Evolutionary conservation across 2,797 vertebrate species (phyloP), one percentile per base, ranked within the genome.

Genomic region (Sparidentex hasta): DNA sequence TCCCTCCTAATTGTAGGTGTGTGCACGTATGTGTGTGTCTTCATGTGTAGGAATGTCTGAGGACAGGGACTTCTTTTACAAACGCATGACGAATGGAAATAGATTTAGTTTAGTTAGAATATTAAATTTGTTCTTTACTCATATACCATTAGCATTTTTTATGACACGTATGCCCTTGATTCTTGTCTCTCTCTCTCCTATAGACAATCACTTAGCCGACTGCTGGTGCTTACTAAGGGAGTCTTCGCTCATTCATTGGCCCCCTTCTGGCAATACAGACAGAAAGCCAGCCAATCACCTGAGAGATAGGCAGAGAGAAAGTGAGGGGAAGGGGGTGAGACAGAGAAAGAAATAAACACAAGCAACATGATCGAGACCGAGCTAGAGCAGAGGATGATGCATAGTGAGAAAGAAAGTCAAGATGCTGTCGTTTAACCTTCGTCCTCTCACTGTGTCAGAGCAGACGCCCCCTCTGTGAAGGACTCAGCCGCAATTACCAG

Each of bases 1-100:
- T 70, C 76, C 67, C 81, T 83, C 70, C 52, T 90, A 91, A 90
- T 91, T 92, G 65, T 88, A 80, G 76, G 68, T 89, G 71, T 86
- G 71, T 71, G 65, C 51, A 47, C 14, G 14, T 52, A 27, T 25
- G 25, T 75, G 64, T 66, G 56, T 74, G 38, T 65, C 63, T 81
- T 61, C 29, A 47, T 85, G 71, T 83, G 74, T 57, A 56, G 73
- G 72, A 80, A 83, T 82, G 65, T 88, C 11, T n/a, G 69, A 59
- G 54, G 52, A 18, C n/a, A 23, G 51, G 54, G 38, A 38, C 65
- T 70, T 65, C 44, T 52, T 74, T 23, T 29, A 21, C 52, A 51
- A n/a, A 74, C 41, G 17, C 27, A 33, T 2, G 47, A 68, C 71
- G 43, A 76, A 81, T 67, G 29, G 11, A 72, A 72, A 80, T 76